phyloP scores from a whole-genome alignment of 2,888 invertebrate species.

The Sisyra nigra region DNA sequence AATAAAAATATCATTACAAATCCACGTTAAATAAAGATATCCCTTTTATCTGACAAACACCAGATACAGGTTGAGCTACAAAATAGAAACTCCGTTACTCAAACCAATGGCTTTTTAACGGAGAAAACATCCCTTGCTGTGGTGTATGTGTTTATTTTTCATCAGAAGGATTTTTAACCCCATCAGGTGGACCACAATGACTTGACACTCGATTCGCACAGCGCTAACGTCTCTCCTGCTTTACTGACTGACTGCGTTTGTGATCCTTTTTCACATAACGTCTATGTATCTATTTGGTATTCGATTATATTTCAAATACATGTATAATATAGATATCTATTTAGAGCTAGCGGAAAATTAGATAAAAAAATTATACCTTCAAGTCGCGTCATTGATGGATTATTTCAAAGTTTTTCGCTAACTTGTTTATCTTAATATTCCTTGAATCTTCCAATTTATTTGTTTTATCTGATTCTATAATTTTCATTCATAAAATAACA shows the following conservation, averaged over 20 bases:
- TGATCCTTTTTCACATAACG: constrained; percentile 23
- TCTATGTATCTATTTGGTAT: constrained; percentile 24
- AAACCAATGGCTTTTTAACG: constrained; percentile 10
- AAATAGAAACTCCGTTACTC: constrained; percentile 20
- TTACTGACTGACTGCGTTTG: constrained; percentile 18
- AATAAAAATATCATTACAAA: no score
- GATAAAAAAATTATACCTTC: not conserved
- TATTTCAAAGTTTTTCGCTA: not conserved
- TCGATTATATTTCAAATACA: constrained; percentile 22
- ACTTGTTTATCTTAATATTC: not conserved
- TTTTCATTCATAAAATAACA: no score
- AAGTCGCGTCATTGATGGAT: not conserved
- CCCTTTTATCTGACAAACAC: no score
- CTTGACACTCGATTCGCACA: constrained; percentile 9
- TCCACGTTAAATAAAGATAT: no score
- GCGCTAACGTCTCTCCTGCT: not conserved
- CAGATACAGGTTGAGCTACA: constrained; percentile 16
- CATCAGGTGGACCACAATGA: constrained; percentile 17
- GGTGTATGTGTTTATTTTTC: constrained; percentile 26
- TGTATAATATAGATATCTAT: no score
- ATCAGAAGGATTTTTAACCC: constrained; percentile 28
- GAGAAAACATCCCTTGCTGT: constrained; percentile 15
- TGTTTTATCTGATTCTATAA: no score
- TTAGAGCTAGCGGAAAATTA: no score
- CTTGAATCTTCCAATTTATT: not conserved